phyloP scores from a whole-genome alignment of 2,113 vertebrate species.

The Bubo bubo region DNA sequence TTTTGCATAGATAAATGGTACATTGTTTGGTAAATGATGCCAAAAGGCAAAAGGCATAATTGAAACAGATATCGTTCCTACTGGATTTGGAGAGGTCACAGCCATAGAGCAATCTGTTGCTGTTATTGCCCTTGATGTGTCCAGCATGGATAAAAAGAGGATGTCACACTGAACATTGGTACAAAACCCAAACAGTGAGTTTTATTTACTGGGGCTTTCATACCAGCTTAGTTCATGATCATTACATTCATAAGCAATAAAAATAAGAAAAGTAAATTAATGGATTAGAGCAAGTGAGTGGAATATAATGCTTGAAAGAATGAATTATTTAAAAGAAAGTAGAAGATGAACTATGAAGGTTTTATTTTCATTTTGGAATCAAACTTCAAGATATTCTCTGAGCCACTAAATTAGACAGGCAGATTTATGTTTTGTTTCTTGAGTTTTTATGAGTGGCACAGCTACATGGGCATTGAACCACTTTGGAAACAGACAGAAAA shows the following conservation, averaged over 20 bases:
- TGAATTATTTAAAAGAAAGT: background rate
- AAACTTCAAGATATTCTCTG: background rate
- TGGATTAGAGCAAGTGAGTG: background rate
- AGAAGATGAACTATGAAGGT: background rate
- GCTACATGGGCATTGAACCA: background rate
- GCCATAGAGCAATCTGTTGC: background rate
- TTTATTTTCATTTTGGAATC: background rate
- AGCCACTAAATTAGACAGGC: background rate
- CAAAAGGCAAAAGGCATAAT: background rate
- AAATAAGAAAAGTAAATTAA: conserved; percentile 18
- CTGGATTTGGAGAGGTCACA: background rate
- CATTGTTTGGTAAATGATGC: background rate
- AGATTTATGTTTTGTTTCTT: background rate
- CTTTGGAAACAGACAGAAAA: background rate
- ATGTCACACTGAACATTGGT: background rate
- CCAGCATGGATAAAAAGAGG: background rate
- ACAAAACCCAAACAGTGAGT: background rate
- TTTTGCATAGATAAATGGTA: background rate
- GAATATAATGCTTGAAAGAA: background rate
- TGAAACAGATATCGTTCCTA: background rate
- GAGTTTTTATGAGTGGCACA: background rate
- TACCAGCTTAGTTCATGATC: background rate
- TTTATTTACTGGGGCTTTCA: background rate
- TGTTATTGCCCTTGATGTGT: background rate
- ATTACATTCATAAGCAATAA: background rate